Evolutionary conservation across 2,888 invertebrate species (phyloP), one percentile per base, ranked within the genome.

Genomic region (Prosapia bicincta): DNA sequence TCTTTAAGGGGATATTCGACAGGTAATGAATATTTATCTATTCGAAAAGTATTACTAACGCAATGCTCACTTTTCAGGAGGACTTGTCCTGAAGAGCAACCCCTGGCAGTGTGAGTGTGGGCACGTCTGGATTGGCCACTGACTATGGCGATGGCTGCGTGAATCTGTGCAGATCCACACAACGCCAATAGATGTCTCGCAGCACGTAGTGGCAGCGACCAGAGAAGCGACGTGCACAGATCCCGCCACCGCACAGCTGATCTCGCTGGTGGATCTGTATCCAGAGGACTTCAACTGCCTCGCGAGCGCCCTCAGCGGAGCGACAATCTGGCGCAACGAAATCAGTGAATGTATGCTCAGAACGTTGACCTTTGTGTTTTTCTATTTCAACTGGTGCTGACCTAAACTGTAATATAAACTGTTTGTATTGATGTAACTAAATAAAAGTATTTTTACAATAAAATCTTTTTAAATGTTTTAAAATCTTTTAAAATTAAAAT

Each of bases 71-170:
- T 75, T 83, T 83, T 81, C 88, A 93, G 96, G 96, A 80, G 96
- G 96, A 23, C 86, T 96, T 78, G 90, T 93, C 79, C 88, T 96
- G 80, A 90, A 93, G 24, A 93, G 93, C 72, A 96, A 97, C 85
- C 95, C 95, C 0, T 88, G 95, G 83, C 90, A 91, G 68, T 96
- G 96, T 83, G 95, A 95, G 30, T 67, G 72, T 15, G 93, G 94
- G 79, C 87, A 96, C 79, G 93, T 95, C 23, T 96, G 96, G 96
- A 88, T 96, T 76, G 95, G 96, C 0, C 91, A 94, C 78, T 97
- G 96, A 96, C 86, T 96, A 80, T 88, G 96, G 25, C 88, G 96
- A 70, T 96, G 96, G 96, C 88, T 95, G 74, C 88, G 96, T 65
- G 96, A 97, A 84, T 93, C 94, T 72, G 91, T 92, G 28, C 92